A percentile compares a stretch with the other conserved stretches of the same genome.
Evolutionary conservation across 2,113 vertebrate genomes (phyloP).

Genomic region (Psilopogon haemacephalus): DNA sequence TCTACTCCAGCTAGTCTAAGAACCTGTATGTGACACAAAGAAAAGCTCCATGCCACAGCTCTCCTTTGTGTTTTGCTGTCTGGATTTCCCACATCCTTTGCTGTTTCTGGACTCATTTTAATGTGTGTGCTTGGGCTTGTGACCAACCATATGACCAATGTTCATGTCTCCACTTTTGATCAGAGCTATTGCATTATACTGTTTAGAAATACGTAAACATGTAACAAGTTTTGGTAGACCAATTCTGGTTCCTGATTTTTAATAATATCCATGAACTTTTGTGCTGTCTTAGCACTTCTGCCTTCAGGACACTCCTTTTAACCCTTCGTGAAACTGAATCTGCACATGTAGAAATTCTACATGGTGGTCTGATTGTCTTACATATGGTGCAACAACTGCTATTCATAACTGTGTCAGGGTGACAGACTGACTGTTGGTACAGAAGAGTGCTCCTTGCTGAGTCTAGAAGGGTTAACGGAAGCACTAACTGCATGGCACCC

Average conservation of each 20-base stretch:
- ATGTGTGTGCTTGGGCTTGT: background rate
- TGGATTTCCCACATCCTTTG: background rate
- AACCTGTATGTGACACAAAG: background rate
- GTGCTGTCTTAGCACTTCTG: background rate
- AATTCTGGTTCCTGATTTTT: background rate
- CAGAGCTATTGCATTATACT: background rate
- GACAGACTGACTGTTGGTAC: background rate
- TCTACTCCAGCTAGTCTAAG: background rate
- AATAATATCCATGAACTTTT: background rate
- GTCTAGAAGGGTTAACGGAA: background rate
- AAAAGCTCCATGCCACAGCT: background rate
- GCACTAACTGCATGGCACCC: fast-evolving
- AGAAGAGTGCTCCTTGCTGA: background rate
- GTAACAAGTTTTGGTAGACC: background rate
- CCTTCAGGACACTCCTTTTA: background rate
- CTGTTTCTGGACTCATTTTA: background rate
- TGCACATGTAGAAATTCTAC: background rate
- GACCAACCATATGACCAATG: background rate
- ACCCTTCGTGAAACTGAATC: background rate
- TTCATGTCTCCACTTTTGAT: background rate
- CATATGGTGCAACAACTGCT: fast-evolving
- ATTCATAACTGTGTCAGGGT: background rate
- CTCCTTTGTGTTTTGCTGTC: background rate
- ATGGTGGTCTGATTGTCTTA: background rate
- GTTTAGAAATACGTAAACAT: background rate